Evolutionary conservation across 2,113 vertebrate species (phyloP), one percentile per base, ranked within the genome.

Genomic region (Synodontis membranacea): DNA sequence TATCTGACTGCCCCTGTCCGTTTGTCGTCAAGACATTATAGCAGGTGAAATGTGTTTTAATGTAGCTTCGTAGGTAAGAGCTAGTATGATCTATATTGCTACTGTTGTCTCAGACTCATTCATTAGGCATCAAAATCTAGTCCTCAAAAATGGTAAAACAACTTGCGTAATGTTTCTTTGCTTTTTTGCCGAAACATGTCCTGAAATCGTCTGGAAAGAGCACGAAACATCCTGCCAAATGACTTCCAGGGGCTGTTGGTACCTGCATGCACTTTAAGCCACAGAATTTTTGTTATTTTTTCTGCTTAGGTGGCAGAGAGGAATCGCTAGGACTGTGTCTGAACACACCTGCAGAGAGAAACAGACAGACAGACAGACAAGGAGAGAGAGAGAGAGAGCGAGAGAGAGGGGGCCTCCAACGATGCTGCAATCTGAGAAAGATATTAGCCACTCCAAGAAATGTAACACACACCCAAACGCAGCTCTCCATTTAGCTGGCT

Each of bases 261-360:
- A 85, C 89, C 89, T 86, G 89, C 90, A 90, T 91, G 88, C 75
- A 90, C 88, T 88, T 91, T 93, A 92, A 92, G 93, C 92, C 87
- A 90, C 87, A 76, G 58, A 82, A 79, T 92, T 93, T 89, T 91
- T 92, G 93, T 84, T 82, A 52, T 93, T 91, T 91, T 93, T 93
- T 92, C 91, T 86, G 89, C 88, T 91, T 84, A 91, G 88, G 86
- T 90, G 90, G 75, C 88, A 92, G 91, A 87, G 83, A 91, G 92
- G 92, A 94, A 94, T 86, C 64, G 87, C 83, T 2, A 17, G 84
- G 87, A 85, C 80, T 85, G 88, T 86, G 90, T 89, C 82, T 88
- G 85, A 54, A 90, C 91, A 89, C 93, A 93, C 89, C 92, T 92
- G 88, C 66, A 44, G 79, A 31, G 76, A 44, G 54, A 64, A 56